Base-by-base conservation (phyloP, 2,888 invertebrate genomes). In the Leptopterna dolabrata region DNA sequence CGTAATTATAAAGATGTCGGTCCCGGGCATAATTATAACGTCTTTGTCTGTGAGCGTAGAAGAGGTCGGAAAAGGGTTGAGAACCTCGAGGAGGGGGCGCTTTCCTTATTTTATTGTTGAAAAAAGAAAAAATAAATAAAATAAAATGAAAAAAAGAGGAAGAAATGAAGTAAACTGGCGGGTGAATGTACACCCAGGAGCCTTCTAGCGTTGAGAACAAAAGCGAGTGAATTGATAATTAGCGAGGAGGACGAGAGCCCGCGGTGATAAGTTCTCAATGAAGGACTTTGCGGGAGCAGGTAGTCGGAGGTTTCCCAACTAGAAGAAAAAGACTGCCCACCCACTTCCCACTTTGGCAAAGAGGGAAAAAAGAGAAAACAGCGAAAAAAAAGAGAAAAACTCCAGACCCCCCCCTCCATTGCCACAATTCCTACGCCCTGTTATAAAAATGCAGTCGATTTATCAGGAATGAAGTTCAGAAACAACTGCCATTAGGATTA, bases 381-480 rank as follows among this genome's bases (percentile, higher is more conserved):
- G 43, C 13, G 29, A 14, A 41, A 16, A 29, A n/a, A 36, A 36
- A 73, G n/a, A 73, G 16, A 24, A 80, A 81, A 55, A 81, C 70
- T 70, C 45, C n/a, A 43, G 41, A 19, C 78, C 19, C 24, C n/a
- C 45, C 45, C 4, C 41, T 41, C 27, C 83, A 41, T 55, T 7
- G 47, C 30, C 76, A 13, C 81, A 11, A 14, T 51, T 55, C 80
- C 45, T 24, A 30, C 45, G 29, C 36, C 76, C 36, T 70, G 86
- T 80, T 87, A 87, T 87, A 87, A 87, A 87, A 87, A 87, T 87
- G 86, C 86, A 87, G 86, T 87, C 86, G 86, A 87, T 87, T 87
- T 87, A 87, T 87, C 86, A 87, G 86, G 86, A 87, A 87, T 87
- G 86, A 80, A 87, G 86, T 87, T 87, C 80, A 80, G 86, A 80